These are phyloP conservation scores for Remorina albescens DNA, from an alignment of 2,797 vertebrate genomes.

Conservation along the genomic window DNA sequence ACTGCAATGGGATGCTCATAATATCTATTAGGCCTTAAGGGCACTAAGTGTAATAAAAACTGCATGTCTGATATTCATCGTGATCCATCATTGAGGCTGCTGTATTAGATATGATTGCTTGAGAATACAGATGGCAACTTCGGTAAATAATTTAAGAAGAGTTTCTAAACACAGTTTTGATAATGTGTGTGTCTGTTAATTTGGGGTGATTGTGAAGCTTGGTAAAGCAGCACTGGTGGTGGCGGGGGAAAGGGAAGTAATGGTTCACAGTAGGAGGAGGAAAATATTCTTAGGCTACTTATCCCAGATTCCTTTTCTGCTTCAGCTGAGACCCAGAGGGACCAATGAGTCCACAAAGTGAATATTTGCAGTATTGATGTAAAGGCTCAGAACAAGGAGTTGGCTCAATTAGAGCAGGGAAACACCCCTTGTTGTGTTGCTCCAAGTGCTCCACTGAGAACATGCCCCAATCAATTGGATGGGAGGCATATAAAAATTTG, in stretches of 20 bases:
- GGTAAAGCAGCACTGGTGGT: not conserved
- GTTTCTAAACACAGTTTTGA: not conserved
- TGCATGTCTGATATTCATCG: no score
- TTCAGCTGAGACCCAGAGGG: slow-evolving; percentile 21
- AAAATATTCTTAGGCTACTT: not conserved
- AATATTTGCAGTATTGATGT: slow-evolving; percentile 44
- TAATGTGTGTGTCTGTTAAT: not conserved
- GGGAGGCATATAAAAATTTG: not conserved
- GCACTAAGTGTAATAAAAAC: no score
- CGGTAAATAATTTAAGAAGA: no score
- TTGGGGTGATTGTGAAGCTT: no score
- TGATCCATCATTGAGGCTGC: no score
- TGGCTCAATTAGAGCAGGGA: slow-evolving; percentile 33
- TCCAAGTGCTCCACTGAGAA: not conserved
- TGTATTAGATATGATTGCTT: not conserved
- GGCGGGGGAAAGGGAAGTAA: not conserved
- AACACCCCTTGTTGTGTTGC: slow-evolving; percentile 9
- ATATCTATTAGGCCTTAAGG: not conserved
- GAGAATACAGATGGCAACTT: no score
- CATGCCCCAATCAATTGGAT: not conserved
- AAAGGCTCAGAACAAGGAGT: slow-evolving; percentile 28
- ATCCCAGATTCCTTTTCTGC: slow-evolving; percentile 14
- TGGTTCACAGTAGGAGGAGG: not conserved
- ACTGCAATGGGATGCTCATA: not conserved
- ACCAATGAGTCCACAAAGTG: slow-evolving; percentile 8